Evolutionary conservation across 2,113 vertebrate species (phyloP), one percentile per base, ranked within the genome.

Genomic region (Cyphomyrus discorhynchus): DNA sequence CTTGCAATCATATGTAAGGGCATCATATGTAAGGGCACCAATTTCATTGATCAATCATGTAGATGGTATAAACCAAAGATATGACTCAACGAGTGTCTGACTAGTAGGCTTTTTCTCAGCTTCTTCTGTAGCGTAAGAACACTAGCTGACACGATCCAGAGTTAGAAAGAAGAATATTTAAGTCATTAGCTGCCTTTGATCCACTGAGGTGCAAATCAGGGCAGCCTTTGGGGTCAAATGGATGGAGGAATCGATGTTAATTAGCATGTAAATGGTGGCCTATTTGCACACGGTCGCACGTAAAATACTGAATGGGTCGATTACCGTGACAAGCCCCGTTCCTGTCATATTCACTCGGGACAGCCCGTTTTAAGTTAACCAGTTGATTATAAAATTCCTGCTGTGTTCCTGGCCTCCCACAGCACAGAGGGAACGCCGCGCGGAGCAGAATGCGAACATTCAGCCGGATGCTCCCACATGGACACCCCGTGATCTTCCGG

Each of bases 101-200:
- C 27, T 70, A 27, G n/a, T 66, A 13, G 10, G 62, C n/a, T 1
- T 70, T 31, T 31, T 70, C n/a, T 70, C 58, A 1, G 62, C 27
- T 13, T 11, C n/a, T 70, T 13, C 62, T 70, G 10, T 5, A 70
- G 82, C 3, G 3, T 24, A 47, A 84, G 21, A 39, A 21, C 21
- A n/a, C 3, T 47, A 24, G 17, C 45, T 27, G 8, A 24, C 8
- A 24, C n/a, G 45, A 10, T 84, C 15, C 0, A 11, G 46, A 84
- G 24, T n/a, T n/a, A 4, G 19, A n/a, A 47, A 24, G 80, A 5
- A 83, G 82, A 47, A 21, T 84, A 47, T 84, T 84, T 45, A 46
- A 47, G 82, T 47, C 45, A 84, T 84, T 46, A 21, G 45, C 82
- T 84, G 74, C 74, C 82, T 84, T 84, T 84, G 82, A 84, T 84